Conservation (phyloP, 2,113 vertebrate species). For the Equus quagga region DNA sequence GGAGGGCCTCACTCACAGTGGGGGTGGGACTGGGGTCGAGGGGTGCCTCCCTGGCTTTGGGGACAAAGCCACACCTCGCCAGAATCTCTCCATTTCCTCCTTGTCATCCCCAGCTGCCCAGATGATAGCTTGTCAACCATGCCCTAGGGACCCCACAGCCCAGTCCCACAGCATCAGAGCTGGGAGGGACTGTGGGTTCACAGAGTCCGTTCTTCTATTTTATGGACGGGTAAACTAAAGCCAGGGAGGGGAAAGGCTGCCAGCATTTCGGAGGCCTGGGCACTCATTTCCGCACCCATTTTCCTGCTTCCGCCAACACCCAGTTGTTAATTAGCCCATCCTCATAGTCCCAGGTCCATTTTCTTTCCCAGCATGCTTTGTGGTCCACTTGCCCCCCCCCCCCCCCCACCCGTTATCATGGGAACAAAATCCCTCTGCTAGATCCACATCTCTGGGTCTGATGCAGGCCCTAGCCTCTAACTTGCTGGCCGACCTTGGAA, state of each 20-base stretch:
- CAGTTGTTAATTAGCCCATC: background rate
- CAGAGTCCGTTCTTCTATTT: background rate
- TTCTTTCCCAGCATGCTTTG: background rate
- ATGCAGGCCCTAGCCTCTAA: background rate
- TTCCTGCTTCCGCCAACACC: background rate
- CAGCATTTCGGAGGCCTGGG: background rate
- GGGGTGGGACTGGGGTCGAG: background rate
- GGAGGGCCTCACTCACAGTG: background rate
- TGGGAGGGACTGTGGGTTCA: background rate
- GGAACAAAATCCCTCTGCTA: background rate
- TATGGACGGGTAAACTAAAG: background rate
- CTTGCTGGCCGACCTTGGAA: background rate
- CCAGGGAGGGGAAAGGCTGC: no score
- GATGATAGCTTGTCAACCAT: background rate
- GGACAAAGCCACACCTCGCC: background rate
- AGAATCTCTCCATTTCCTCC: background rate
- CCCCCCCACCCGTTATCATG: fast-evolving
- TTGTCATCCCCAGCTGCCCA: background rate
- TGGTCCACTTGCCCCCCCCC: background rate
- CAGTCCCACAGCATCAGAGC: background rate
- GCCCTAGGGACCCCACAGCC: no score
- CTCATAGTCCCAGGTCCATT: background rate
- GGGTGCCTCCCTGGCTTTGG: background rate
- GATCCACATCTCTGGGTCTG: background rate
- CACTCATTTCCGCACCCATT: background rate